phyloP scores from a whole-genome alignment of 2,113 vertebrate genomes.

The Podiceps cristatus region DNA sequence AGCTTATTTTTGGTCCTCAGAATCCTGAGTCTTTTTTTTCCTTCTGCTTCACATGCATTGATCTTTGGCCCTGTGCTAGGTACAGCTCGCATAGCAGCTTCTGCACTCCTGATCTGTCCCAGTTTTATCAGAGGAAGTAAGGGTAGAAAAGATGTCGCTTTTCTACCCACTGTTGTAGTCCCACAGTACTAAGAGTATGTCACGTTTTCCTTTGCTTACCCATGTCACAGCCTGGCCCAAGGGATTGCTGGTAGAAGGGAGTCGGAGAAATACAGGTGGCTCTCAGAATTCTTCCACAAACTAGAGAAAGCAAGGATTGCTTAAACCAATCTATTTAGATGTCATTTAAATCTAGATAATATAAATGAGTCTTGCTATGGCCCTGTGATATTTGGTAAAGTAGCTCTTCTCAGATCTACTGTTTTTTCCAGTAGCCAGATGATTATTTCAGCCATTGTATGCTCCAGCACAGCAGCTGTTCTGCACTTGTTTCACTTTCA shows the following conservation, averaged over 20 bases:
- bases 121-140: not conserved
- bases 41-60: not conserved
- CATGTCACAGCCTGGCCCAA: not conserved
- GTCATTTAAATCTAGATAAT: not conserved
- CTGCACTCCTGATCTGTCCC: not conserved
- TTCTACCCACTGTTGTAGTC: not conserved
- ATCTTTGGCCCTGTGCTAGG: not conserved
- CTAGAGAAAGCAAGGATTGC: not conserved
- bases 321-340: not conserved
- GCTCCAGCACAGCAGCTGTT: not conserved
- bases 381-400: not conserved
- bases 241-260: not conserved
- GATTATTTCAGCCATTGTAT: not conserved
- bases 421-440: not conserved
- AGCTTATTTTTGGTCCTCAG: constrained; percentile 54
- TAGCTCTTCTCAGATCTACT: not conserved
- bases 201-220: not conserved
- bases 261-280: not conserved
- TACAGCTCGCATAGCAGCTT: not conserved
- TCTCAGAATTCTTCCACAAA: not conserved
- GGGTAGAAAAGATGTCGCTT: not conserved
- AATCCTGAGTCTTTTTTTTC: not conserved
- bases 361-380: not conserved
- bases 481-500: not conserved
- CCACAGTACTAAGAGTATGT: not conserved